Evolutionary conservation across 2,888 invertebrate species (phyloP), one percentile per base, ranked within the genome.

Genomic region (Machimus rusticus): DNA sequence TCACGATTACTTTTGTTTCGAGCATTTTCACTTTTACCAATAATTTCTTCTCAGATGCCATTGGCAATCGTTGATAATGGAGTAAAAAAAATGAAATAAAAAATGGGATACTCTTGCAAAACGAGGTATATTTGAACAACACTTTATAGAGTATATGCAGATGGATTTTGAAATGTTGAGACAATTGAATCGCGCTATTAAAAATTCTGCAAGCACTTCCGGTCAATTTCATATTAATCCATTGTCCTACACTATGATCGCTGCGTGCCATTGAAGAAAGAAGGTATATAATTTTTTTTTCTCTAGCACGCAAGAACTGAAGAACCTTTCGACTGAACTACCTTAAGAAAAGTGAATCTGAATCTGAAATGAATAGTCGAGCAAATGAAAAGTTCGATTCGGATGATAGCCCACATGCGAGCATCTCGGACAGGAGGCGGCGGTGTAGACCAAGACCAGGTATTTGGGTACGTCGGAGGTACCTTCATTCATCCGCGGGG

Each of bases 191-290:
- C 23, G 39, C n/a, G 28, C 28, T 9, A 39, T 78, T 78, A 43
- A 78, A 78, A 78, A 51, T 81, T 81, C 43, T 81, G 51, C 55
- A 81, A 81, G 55, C 81, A 81, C 81, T 81, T 81, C 81, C 81
- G 46, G 31, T n/a, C 81, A 55, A 81, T 81, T 66, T 81, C 43
- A 51, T 51, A 51, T 51, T 31, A 51, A 51, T 34, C 81, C 81
- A 81, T 51, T 31, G 51, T 51, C 28, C 66, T 66, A 66, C 19
- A 66, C 66, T 66, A 23, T 28, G 23, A 9, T 19, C 2, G 28
- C 23, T 66, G 66, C 66, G 66, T 66, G 78, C 78, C 23, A 78
- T 39, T 78, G 37, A 9, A 9, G 19, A 78, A 78, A 43, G 23
- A 78, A 43, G 23, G 19, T 9, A 34, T 5, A n/a, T 77, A 5